These are phyloP conservation scores for Regulus satrapa DNA, from an alignment of 2,113 vertebrate genomes.

Conservation along the genomic window DNA sequence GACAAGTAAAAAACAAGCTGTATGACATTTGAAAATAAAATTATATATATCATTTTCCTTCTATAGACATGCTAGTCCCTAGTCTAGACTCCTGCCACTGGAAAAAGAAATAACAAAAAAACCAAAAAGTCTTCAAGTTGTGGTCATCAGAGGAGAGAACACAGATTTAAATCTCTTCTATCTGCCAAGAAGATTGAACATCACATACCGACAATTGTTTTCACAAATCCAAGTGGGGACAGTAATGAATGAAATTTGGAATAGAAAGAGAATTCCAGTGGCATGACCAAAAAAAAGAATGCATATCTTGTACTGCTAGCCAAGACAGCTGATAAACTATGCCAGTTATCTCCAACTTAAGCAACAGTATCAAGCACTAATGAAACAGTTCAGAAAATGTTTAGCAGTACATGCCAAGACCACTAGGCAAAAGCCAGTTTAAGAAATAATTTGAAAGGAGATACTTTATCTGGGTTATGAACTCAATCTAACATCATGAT, in stretches of 20 bases:
- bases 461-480: background rate
- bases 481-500: background rate
- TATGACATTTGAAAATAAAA: background rate
- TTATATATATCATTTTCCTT: background rate
- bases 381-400: background rate
- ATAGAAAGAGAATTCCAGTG: background rate
- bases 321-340: background rate
- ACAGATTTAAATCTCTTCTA: background rate
- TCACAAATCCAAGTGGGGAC: background rate
- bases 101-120: too few species aligned
- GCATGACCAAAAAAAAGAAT: background rate
- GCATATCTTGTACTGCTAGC: background rate
- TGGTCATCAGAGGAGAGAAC: background rate
- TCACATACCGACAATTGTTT: background rate
- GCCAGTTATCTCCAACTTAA: background rate
- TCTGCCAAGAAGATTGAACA: background rate
- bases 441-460: background rate
- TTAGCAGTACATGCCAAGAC: background rate
- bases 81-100: background rate
- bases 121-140: background rate
- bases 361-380: background rate
- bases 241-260: slow-evolving; percentile 10
- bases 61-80: background rate
- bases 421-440: background rate
- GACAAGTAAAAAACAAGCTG: background rate